A percentile compares a stretch with the other conserved stretches of the same genome.
These are phyloP conservation scores for Chaetoderma sp. DNA, from an alignment of 2,888 invertebrate genomes.

Conservation along the genomic window DNA sequence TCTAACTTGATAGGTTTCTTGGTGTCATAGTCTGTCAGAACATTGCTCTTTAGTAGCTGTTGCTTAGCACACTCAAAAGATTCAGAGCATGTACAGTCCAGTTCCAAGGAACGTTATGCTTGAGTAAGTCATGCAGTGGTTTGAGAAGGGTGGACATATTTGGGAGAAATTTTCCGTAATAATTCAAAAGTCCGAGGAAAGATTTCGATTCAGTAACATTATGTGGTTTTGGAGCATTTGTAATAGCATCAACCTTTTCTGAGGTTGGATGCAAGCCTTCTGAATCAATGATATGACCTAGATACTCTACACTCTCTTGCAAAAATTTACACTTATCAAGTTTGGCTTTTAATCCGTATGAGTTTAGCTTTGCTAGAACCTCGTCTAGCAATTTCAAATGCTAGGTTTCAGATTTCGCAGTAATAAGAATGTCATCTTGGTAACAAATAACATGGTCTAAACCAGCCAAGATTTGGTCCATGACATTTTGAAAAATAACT, in stretches of 20 bases:
- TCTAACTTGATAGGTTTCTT: slow-evolving; percentile 46
- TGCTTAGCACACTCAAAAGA: no score
- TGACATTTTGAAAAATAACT: not conserved
- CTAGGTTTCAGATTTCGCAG: not conserved
- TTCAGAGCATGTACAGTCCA: slow-evolving; percentile 22
- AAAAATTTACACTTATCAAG: slow-evolving; percentile 18
- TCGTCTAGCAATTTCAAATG: slow-evolving; percentile 1
- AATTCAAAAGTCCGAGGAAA: slow-evolving; percentile 15
- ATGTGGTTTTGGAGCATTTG: slow-evolving; percentile 16
- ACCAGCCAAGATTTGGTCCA: not conserved
- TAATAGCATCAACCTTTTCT: slow-evolving; percentile 22
- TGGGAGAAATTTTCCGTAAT: slow-evolving; percentile 13
- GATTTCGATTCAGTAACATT: slow-evolving; percentile 8
- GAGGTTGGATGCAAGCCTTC: slow-evolving; percentile 24
- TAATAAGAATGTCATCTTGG: not conserved
- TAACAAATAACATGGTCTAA: not conserved
- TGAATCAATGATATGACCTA: slow-evolving; percentile 33
- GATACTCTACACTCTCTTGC: slow-evolving; percentile 16
- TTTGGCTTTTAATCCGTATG: slow-evolving; percentile 7
- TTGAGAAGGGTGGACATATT: slow-evolving; percentile 12
- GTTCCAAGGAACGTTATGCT: slow-evolving; percentile 24
- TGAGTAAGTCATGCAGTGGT: slow-evolving; percentile 18
- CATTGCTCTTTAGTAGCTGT: slow-evolving; percentile 26
- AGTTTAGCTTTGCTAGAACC: not conserved
- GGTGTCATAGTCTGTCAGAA: slow-evolving; percentile 52